Evolutionary conservation across 2,797 vertebrate species (phyloP), one percentile per base, ranked within the genome.

Genomic region (Danio albolineatus): DNA sequence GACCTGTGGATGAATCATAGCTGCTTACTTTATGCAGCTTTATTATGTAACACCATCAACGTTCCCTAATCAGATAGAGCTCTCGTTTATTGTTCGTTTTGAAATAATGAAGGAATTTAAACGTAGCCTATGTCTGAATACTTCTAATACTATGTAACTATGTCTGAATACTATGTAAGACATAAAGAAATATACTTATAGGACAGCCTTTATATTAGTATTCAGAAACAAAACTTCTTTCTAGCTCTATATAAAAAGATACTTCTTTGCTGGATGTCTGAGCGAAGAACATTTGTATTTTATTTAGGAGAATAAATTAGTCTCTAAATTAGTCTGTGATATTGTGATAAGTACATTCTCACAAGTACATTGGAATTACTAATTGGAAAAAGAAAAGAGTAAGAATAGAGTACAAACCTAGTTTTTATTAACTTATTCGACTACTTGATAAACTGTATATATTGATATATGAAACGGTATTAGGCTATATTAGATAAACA

Each of bases 1-100:
- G 54, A 77, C 59, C 61, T 84, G 74, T 81, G 39, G 69, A 74
- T 78, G 56, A 75, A 73, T 84, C 67, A 73, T 73, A 56, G 43
- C 67, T 67, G 60, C 73, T 61, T 71, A 44, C 43, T 79, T 36
- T 21, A 16, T 67, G 57, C 51, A 44, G 57, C 57, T 46, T 79
- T 73, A 38, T 84, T 78, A 64, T 74, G 67, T 60, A 73, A 80
- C 60, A n/a, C 28, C 17, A 41, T 73, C 48, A 78, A 38, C 17
- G 14, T 65, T 65, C 54, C 21, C 28, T 62, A 64, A 83, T 54
- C 44, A 43, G 66, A 72, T 39, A 56, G 56, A 60, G 14, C 43
- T 41, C 19, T 66, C 14, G 10, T 19, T 57, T 28, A 60, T 10
- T 44, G 41, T 44, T 13, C 4, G 10, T 46, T 38, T 66, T 66